Conservation (phyloP, 1,140 invertebrate genomes). For the Tenebrio molitor region DNA sequence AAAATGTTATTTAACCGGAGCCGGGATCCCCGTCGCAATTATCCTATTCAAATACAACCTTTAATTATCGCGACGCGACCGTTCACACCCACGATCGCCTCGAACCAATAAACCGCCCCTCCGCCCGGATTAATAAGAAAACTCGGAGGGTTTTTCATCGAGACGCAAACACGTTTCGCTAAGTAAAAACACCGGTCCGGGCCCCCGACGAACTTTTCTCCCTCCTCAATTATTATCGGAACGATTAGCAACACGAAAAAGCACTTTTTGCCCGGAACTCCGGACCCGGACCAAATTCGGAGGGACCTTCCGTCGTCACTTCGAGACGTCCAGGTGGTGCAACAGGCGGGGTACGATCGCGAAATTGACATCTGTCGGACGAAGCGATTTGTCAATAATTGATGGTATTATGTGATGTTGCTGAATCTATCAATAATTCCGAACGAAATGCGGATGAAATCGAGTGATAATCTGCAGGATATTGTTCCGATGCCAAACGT, state of each 20-base stretch:
- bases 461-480: constrained; percentile 26
- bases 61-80: no score
- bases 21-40: no score
- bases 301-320: no score
- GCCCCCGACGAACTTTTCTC: background rate
- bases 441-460: constrained; percentile 6
- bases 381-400: no score
- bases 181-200: constrained; percentile 10
- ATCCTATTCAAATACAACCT: background rate
- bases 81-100: background rate
- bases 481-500: constrained; percentile 23
- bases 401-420: background rate
- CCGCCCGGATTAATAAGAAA: background rate
- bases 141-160: background rate
- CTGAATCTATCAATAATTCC: constrained; percentile 7
- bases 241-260: constrained; percentile 8
- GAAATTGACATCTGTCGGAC: no score
- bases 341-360: no score
- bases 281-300: no score
- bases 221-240: constrained; percentile 6
- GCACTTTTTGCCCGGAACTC: constrained; percentile 15
- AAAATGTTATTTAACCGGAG: no score
- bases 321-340: no score
- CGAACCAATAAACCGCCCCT: background rate
- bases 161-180: background rate